Base-by-base conservation (phyloP, 2,888 invertebrate species). In the Lasius platythorax region DNA sequence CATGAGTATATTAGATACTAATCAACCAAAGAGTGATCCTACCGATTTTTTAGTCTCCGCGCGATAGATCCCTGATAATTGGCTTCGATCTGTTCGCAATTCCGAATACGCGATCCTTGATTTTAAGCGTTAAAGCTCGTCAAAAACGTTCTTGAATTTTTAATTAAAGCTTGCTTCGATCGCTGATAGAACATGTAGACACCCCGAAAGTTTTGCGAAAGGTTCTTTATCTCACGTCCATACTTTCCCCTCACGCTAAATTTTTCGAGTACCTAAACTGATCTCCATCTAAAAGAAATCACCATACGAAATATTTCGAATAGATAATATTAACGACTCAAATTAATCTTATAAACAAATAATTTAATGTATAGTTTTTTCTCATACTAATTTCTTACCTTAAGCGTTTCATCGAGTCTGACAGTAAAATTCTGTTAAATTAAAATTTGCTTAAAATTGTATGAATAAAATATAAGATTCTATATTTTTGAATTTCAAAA, bases 71-170 rank as follows among this genome's bases (percentile, higher is more conserved):
- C 43, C 61, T 72, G 33, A 79, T 79, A 79, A 79, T 79, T 79
- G 58, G 28, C 37, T 73, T 37, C 40, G 30, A 11, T 61, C 23
- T 23, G 72, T 37, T 46, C 46, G n/a, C 46, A 46, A 81, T 73
- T 73, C 33, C 18, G 23, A 79, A 79, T 79, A 46, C 46, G 61
- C 72, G 43, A 70, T 23, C 30, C 33, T 70, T 70, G 73, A 73
- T 72, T 73, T 72, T 28, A 12, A 81, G 30, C 58, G 23, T 72
- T 46, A 18, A 6, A 73, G 46, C 73, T 63, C 61, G 73, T 61
- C 28, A 61, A 61, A 81, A 81, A 81, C 73, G 73, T 61, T 72
- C 73, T 81, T 46, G 61, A 61, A 81, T 73, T 81, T 73, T 81
- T 81, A 81, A 61, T 61, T 81, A 28, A 72, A 61, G 46, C 58